Conservation (phyloP, 2,888 invertebrate species). For the Heterodera filipjevi region DNA sequence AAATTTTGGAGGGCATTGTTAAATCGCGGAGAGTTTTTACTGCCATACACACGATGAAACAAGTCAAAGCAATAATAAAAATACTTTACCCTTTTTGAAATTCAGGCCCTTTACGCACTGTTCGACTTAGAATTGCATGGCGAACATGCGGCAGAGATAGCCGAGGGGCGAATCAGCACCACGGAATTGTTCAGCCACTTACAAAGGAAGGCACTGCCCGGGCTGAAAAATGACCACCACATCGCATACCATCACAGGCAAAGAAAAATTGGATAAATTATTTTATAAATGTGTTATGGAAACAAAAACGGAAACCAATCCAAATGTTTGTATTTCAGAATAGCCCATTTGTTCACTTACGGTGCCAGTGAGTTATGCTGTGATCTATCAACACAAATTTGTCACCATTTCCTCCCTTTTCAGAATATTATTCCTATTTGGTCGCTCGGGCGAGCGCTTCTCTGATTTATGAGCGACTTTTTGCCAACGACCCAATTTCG, state of each 20-base stretch:
- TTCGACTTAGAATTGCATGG: slow-evolving; percentile 64
- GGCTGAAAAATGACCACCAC: slow-evolving; percentile 44
- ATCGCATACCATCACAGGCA: slow-evolving; percentile 59
- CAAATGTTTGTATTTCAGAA: slow-evolving; percentile 69
- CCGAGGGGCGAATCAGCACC: slow-evolving; percentile 48
- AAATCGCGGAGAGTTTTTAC: slow-evolving; percentile 83
- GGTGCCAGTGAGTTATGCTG: slow-evolving; percentile 99
- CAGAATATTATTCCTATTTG: slow-evolving; percentile 87
- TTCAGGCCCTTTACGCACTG: slow-evolving; percentile 68
- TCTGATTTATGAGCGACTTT: slow-evolving; percentile 56
- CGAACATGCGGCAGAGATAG: slow-evolving; percentile 41
- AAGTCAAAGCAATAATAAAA: slow-evolving; percentile 34
- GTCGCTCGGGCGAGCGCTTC: slow-evolving; percentile 73
- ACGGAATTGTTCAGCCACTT: slow-evolving; percentile 51
- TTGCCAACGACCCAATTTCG: slow-evolving; percentile 53
- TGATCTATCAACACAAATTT: slow-evolving; percentile 68
- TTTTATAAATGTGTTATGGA: not conserved
- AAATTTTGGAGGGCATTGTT: slow-evolving; percentile 73
- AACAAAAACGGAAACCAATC: not conserved
- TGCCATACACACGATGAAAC: slow-evolving; percentile 54
- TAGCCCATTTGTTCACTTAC: slow-evolving; percentile 94
- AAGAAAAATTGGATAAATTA: not conserved
- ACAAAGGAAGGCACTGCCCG: slow-evolving; percentile 51
- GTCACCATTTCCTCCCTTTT: not conserved
- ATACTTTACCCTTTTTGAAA: not conserved